Evolutionary conservation across 2,888 invertebrate species (phyloP).

Genomic region (Acronicta leporina): DNA sequence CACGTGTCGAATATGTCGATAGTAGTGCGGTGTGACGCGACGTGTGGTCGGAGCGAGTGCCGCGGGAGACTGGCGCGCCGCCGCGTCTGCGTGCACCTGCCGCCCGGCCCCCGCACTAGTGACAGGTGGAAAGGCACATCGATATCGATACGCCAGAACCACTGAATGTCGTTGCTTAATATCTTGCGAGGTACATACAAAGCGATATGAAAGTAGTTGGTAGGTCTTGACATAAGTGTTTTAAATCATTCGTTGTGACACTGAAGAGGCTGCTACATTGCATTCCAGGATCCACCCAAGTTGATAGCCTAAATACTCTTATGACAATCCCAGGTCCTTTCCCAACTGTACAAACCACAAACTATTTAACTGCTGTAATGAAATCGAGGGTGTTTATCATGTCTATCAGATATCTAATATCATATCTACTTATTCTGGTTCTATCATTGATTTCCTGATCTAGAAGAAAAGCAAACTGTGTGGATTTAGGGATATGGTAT

Average conservation of each 20-base stretch:
- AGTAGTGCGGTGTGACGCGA: constrained; percentile 66
- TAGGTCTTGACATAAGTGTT: neutral
- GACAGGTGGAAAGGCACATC: constrained; percentile 77
- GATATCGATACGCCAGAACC: constrained; percentile 77
- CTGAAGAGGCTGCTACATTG: too few species aligned
- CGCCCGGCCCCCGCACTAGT: constrained; percentile 82
- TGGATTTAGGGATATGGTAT: too few species aligned
- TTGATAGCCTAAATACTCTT: too few species aligned
- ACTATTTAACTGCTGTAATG: too few species aligned
- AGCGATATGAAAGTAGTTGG: neutral
- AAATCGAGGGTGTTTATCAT: too few species aligned
- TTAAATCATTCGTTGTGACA: neutral
- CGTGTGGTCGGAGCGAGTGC: constrained; percentile 77
- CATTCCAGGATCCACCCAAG: too few species aligned
- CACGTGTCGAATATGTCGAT: constrained; percentile 86
- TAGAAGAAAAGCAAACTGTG: too few species aligned
- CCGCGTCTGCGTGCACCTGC: constrained; percentile 84
- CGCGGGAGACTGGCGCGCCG: constrained; percentile 88
- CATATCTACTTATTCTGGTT: too few species aligned
- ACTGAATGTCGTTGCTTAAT: constrained; percentile 3
- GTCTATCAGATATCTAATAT: too few species aligned
- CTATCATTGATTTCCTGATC: too few species aligned
- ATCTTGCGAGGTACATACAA: neutral
- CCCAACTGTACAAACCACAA: too few species aligned
- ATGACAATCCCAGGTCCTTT: too few species aligned